Evolutionary conservation across 2,113 vertebrate genomes (phyloP), one percentile per base, ranked within the genome.

Genomic region (Nothoprocta pentlandii): DNA sequence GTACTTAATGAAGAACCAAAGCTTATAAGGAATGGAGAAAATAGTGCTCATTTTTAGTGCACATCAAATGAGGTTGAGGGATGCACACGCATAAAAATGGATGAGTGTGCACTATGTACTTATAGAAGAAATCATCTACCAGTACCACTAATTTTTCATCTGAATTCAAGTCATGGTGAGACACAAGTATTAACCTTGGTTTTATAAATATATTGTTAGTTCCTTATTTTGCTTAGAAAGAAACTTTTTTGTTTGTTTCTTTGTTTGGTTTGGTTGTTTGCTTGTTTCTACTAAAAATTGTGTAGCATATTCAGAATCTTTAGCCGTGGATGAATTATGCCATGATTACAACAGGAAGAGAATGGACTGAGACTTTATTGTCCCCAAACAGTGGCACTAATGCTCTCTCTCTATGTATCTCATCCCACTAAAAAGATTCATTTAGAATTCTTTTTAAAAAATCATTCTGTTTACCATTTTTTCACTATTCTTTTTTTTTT

Each of bases 401-500:
- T 63, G 46, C 4, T 22, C 21, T 49, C 20, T 49, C 47, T 49
- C 10, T 26, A 9, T 36, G 30, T 22, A 4, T 47, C 28, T 79
- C 32, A 26, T 1, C 1, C 81, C 10, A 61, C 2, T 63, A 56
- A 80, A 46, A 44, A 14, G 14, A 51, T 9, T 26, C 78, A 17
- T 7, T 71, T 12, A 54, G 6, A 14, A 22, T 62, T 73, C 44
- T 20, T 44, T 1, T 2, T 3, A 44, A 51, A 36, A 7, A 53
- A 25, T 53, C 25, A 51, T 12, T 28, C 26, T 25, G 28, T 28
- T 54, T 32, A 17, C 28, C 28, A 10, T 5, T 76, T 62, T 75
- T 53, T 5, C 26, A 14, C 12, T 30, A 13, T 3, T 0, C n/a
- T 47, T 0, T 63, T 84, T 69, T 69, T 36, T 0, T 63, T 84